phyloP scores from a whole-genome alignment of 2,113 vertebrate genomes.

The Shinisaurus crocodilurus region DNA sequence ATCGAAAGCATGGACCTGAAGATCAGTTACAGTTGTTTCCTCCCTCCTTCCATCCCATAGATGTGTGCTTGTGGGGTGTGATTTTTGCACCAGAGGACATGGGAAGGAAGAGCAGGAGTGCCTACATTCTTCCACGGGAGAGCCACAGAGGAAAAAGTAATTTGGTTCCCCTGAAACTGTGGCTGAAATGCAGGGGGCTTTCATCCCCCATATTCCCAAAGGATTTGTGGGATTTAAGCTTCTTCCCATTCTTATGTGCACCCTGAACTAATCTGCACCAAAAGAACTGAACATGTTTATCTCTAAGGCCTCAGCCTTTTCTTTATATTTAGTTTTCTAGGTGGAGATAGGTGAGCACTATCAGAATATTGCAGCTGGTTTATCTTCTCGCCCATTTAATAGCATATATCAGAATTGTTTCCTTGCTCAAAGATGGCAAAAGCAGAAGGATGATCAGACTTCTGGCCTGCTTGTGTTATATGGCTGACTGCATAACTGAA shows the following conservation, averaged over 20 bases:
- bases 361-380: not conserved
- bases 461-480: constrained; percentile 21
- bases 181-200: not conserved
- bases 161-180: not conserved
- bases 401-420: constrained; percentile 6
- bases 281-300: not conserved
- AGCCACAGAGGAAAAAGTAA: not conserved
- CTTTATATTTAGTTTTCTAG: not conserved
- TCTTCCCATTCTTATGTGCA: not conserved
- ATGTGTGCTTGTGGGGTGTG: too few species aligned
- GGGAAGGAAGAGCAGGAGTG: not conserved
- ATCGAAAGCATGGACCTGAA: not conserved
- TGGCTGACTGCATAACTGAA: not conserved
- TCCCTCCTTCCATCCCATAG: not conserved
- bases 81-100: not conserved
- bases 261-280: not conserved
- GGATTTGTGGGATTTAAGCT: not conserved
- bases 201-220: not conserved
- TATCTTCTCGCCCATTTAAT: constrained; percentile 5
- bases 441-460: constrained; percentile 22
- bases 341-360: not conserved
- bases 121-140: too few species aligned
- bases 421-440: not conserved
- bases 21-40: not conserved
- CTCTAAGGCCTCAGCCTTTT: not conserved